Evolutionary conservation across 2,888 invertebrate species (phyloP).

Genomic region (Boloria euphrosyne): DNA sequence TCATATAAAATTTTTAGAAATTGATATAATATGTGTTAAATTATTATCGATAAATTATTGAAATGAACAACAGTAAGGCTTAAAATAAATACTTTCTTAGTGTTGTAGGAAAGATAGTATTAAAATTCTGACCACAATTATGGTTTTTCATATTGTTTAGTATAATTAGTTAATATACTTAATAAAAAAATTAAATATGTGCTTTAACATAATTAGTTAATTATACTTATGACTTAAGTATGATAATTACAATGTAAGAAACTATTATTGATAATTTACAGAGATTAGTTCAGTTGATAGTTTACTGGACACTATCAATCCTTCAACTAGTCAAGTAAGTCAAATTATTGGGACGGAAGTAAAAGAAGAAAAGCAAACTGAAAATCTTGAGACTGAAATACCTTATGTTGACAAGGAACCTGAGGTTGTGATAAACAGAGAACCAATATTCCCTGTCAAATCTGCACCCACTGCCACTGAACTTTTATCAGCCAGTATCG

Average conservation of each 20-base stretch:
- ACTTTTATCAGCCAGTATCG: conserved; percentile 70
- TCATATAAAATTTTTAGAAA: no score
- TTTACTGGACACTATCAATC: conserved; percentile 65
- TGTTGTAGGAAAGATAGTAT: no score
- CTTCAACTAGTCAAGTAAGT: conserved; percentile 71
- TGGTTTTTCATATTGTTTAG: no score
- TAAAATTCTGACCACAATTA: no score
- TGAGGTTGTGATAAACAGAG: conserved; percentile 53
- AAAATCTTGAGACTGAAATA: conserved; percentile 50
- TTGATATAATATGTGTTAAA: no score
- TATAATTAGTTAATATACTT: neutral
- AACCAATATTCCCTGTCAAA: conserved; percentile 50
- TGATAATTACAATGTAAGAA: neutral
- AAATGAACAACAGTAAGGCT: no score
- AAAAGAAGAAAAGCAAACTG: conserved; percentile 49
- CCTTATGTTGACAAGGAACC: conserved; percentile 48
- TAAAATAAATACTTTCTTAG: no score
- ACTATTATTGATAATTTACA: conserved; percentile 49
- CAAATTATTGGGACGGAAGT: conserved; percentile 54
- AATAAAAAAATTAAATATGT: neutral
- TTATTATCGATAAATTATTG: no score
- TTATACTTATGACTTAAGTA: neutral
- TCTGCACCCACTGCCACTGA: conserved; percentile 64
- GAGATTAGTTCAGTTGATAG: conserved; percentile 74
- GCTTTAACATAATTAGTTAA: neutral